These are phyloP conservation scores for Acyrthosiphon pisum DNA, from an alignment of 1,140 invertebrate species.

Conservation along the genomic window DNA sequence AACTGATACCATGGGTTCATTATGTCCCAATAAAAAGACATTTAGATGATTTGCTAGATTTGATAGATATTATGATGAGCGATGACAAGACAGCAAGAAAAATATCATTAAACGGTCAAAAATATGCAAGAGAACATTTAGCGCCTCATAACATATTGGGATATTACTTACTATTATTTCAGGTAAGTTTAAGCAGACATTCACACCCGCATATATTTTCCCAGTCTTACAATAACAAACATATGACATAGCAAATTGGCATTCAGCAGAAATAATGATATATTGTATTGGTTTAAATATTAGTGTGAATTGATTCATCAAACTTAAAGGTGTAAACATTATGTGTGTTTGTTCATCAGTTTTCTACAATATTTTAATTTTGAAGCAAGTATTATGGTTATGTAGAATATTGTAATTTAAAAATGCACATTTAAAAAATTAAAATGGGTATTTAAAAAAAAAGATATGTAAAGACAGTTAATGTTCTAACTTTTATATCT, in stretches of 20 bases:
- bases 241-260: background rate
- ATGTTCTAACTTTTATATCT: background rate
- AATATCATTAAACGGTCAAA: conserved; percentile 76
- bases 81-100: conserved; percentile 76
- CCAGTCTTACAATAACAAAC: background rate
- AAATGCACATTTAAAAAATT: background rate
- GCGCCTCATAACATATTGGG: conserved; percentile 88
- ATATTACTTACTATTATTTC: conserved; percentile 83
- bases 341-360: too few species aligned
- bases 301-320: background rate
- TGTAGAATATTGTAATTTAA: background rate
- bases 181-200: conserved; percentile 66
- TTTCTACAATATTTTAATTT: too few species aligned
- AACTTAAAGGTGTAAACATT: background rate
- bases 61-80: conserved; percentile 79
- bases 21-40: conserved; percentile 84
- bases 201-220: background rate
- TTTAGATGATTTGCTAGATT: conserved; percentile 81
- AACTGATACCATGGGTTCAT: conserved; percentile 78
- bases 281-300: background rate
- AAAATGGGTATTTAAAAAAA: too few species aligned
- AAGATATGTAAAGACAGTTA: too few species aligned
- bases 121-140: conserved; percentile 80
- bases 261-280: background rate
- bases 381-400: too few species aligned